Evolutionary conservation across 1,140 invertebrate genomes (phyloP), one percentile per base, ranked within the genome.

Genomic region (Asobara japonica): DNA sequence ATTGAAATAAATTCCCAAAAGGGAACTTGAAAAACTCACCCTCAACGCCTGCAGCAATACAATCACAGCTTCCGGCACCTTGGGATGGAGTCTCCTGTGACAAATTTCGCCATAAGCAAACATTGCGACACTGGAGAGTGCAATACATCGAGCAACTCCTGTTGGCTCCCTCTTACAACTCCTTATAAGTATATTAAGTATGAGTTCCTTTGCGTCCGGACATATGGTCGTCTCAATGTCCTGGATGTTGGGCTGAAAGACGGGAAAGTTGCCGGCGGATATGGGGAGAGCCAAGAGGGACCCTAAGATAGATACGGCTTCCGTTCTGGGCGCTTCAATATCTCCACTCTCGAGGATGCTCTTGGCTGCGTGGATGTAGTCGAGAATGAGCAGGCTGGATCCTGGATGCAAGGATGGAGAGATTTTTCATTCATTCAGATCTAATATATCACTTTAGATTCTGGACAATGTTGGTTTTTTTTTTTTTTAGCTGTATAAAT

Each of bases 261-360:
- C 93, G 1, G 94, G 93, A 10, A 96, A 89, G 72, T 93, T 92
- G 78, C 91, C 89, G 69, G 94, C 89, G 45, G 93, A 91, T 73
- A 93, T 90, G 0, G 96, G 94, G 70, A 97, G 91, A 74, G 94
- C 94, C 20, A 98, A 87, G 45, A 98, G 86, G 0, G 94, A 93
- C 1, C 96, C 96, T 6, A 99, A 88, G 60, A 98, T 93, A 0
- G 96, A 95, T n/a, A 97, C 91, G 0, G 97, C 96, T 82, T 98
- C 97, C 13, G 93, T 93, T 72, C 96, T 90, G 1, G 97, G 96
- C 70, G 94, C 93, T 91, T 89, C 89, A 16, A 95, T 89, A 83
- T 98, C 96, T 8, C 92, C 89, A 30, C 92, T 94, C 74, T 93
- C 94, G 33, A 98, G 88, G 75, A 98, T 91, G 5, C 94, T 91